Evolutionary conservation across 2,797 vertebrate genomes (phyloP), one percentile per base, ranked within the genome.

Genomic region (Hippoglossus hippoglossus): DNA sequence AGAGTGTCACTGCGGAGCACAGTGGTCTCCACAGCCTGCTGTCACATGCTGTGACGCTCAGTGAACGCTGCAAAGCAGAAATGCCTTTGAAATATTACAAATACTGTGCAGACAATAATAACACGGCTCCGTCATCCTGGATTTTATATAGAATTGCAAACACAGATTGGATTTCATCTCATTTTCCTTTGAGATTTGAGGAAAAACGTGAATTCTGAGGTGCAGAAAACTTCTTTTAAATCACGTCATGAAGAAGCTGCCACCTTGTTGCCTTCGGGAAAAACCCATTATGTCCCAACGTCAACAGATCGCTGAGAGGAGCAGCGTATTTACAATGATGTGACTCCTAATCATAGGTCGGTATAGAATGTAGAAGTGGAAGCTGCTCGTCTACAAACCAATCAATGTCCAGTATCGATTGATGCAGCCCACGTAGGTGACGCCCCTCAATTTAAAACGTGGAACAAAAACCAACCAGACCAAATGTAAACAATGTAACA

Each of bases 21-120:
- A 5, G 70, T 21, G 67, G 76, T 46, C 79, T 67, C 69, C 63
- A 11, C 80, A 46, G 81, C 61, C 75, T 0, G 47, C 84, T 91
- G 91, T 89, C 91, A 87, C 86, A 68, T 82, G 80, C 51, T 51
- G 70, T 84, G 73, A 87, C 66, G 34, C 58, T 85, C 84, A 73
- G 63, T 1, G 28, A 44, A 54, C 1, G 44, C 76, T 67, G 77
- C 54, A 26, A 47, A 76, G 67, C 52, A 73, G 34, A 56, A 8
- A 74, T 54, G 77, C 41, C 63, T 81, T 80, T 81, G 59, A 81
- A 62, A 72, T 69, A 61, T 24, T 3, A 28, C 10, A 4, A 70
- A 70, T 63, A 36, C 36, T 31, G 36, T 21, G 47, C 16, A 25
- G 1, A 52, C 6, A 15, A 28, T n/a, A 36, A 49, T 15, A 24